These are phyloP conservation scores for Odontesthes bonariensis DNA, from an alignment of 2,113 vertebrate species.

Conservation along the genomic window DNA sequence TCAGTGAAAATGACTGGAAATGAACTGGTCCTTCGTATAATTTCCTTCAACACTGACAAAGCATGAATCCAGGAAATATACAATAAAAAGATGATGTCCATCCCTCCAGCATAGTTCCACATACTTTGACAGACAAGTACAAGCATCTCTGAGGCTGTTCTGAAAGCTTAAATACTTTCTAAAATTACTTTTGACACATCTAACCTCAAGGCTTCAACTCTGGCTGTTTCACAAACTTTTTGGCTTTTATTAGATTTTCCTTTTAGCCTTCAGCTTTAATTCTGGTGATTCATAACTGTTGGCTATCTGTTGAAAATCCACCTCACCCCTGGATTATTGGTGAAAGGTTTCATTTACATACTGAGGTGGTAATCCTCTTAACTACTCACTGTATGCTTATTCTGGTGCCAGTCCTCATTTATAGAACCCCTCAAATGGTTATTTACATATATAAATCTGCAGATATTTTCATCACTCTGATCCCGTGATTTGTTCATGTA, in stretches of 20 bases:
- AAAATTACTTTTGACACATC: neutral
- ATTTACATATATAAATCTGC: constrained; percentile 9
- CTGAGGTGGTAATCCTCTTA: constrained; percentile 24
- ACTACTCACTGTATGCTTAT: constrained; percentile 3
- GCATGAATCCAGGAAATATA: too few relatives aligned
- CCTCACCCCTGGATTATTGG: constrained; percentile 36
- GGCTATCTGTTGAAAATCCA: constrained; percentile 12
- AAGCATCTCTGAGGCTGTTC: too few relatives aligned
- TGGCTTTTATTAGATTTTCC: neutral
- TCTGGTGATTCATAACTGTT: neutral
- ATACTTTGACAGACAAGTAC: too few relatives aligned
- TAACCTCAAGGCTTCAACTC: neutral
- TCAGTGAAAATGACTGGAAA: too few relatives aligned
- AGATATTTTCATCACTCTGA: constrained; percentile 22
- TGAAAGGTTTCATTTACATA: constrained; percentile 32
- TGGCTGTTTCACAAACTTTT: neutral
- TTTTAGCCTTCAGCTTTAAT: constrained; percentile 24
- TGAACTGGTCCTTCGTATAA: too few relatives aligned
- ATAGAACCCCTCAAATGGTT: constrained; percentile 1
- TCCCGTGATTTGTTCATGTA: constrained; percentile 2
- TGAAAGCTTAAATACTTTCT: neutral
- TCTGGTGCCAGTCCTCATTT: constrained; percentile 3
- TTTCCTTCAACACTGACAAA: too few relatives aligned
- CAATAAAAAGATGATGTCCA: too few relatives aligned
- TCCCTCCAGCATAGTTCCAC: too few relatives aligned